Conservation (phyloP, 2,113 vertebrate species). For the Solea senegalensis region DNA sequence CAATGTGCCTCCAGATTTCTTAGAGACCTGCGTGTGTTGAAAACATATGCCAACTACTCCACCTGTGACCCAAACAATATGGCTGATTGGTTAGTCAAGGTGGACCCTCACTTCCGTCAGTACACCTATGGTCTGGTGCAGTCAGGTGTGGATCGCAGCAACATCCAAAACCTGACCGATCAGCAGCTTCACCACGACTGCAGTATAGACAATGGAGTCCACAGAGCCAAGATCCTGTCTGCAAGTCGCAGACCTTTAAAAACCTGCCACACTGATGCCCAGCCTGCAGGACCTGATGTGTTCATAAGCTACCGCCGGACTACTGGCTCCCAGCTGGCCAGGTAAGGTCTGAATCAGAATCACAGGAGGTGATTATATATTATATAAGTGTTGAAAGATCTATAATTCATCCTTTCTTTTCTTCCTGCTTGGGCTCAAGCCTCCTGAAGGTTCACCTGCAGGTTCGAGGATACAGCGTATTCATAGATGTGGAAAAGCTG, state of each 20-base stretch:
- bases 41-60: slow-evolving; percentile 94
- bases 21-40: slow-evolving; percentile 92
- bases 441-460: slow-evolving; percentile 98
- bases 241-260: slow-evolving; percentile 79
- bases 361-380: not conserved
- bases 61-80: slow-evolving; percentile 96
- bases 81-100: slow-evolving; percentile 90
- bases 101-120: slow-evolving; percentile 93
- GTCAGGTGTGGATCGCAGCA: slow-evolving; percentile 88
- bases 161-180: slow-evolving; percentile 87
- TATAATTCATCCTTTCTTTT: not conserved
- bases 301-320: slow-evolving; percentile 97
- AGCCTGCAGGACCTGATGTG: slow-evolving; percentile 87
- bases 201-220: slow-evolving; percentile 85
- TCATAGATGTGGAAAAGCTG: slow-evolving; percentile 98
- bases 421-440: slow-evolving; percentile 66
- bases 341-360: slow-evolving; percentile 77
- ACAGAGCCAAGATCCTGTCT: slow-evolving; percentile 88
- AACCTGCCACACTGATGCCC: slow-evolving; percentile 78
- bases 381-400: not conserved
- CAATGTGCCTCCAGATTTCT: slow-evolving; percentile 83
- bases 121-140: slow-evolving; percentile 95
- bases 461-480: slow-evolving; percentile 93
- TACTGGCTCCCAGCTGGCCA: slow-evolving; percentile 95
- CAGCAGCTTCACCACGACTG: slow-evolving; percentile 93